Evolutionary conservation across 2,888 invertebrate genomes (phyloP), one percentile per base, ranked within the genome.

Genomic region (Phalangium opilio): DNA sequence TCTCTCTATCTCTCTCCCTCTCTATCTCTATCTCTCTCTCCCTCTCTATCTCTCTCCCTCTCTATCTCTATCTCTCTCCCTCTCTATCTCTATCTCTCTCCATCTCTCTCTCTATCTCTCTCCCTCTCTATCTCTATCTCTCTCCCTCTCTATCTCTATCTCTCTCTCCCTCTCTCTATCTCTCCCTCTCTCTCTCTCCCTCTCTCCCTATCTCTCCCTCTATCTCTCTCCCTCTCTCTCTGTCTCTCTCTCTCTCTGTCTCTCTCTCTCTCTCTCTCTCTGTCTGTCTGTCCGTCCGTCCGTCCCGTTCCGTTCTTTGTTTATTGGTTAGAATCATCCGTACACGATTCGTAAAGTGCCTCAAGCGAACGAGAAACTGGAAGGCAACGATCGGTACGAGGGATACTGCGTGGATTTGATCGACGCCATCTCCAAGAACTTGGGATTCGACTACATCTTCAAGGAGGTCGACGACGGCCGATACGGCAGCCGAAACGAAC

Each of bases 341-440:
- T 90, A 85, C 62, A 77, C 89, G 60, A 86, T 85, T 82, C 66
- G 75, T 56, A 78, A 77, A 60, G 73, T 74, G 50, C 72, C 5
- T 27, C 5, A 53, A n/a, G 55, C 79, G 59, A 71, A 72, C 44
- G 66, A 77, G 36, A 69, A 70, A 32, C n/a, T 38, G 14, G 18
- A 18, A 18, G 83, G 81, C 45, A 84, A 85, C 61, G 83, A 85
- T 52, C 75, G 77, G 40, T 84, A 78, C 62, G 81, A 86, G 62
- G 93, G 95, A 44, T 93, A 87, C 65, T 89, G 87, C 68, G 85
- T 90, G 63, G 93, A 93, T 64, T 71, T 93, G 35, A 81, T 85
- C 3, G 82, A 86, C 60, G 71, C 83, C 52, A 77, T 93, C 51
- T 73, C 86, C 1, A 78, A 78, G 58, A 77, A 76, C 62, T 46